Base-by-base conservation (phyloP, 53 echinoderm and acorn worm genomes). In the Antedon mediterranea region DNA sequence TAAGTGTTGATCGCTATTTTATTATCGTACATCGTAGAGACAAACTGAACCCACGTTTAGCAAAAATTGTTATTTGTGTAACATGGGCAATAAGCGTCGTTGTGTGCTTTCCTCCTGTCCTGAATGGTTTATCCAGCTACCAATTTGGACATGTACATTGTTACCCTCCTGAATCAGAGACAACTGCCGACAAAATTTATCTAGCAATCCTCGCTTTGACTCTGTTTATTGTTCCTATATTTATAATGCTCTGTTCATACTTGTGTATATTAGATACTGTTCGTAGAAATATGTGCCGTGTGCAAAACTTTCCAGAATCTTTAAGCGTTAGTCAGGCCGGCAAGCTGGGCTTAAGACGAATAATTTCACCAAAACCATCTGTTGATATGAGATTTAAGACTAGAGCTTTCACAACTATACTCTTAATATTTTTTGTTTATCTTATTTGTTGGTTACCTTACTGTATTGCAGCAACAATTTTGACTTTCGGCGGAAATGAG, bases 371-470 rank as follows among this genome's bases (percentile, higher is more conserved):
- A 15, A 57, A 57, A 57, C 57, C 57, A 18, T 93, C 90, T 71
- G 86, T 98, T 34, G 98, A 98, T 79, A 98, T 98, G 98, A 90
- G 92, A 34, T 98, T 98, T 73, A 98, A 98, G 81, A 98, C 98
- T 28, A 85, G 98, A 44, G 98, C 98, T 43, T 98, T 98, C 77
- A 98, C 98, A 28, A 98, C 98, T 27, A 98, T 98, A 74, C 85
- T 98, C 8, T 84, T 98, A 18, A 77, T 98, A 13, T 98, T 98
- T 43, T 86, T 98, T 74, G 92, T 98, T 23, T 98, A 88, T 43
- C 86, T 98, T 30, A 71, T 93, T 34, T 98, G 98, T 37, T 98
- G 98, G 98, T 88, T 90, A 27, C 98, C 98, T 27, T 98, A 88
- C 30, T 90, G 92, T 32, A 80, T 98, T 73, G 71, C 82, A 42